Conservation (phyloP, 2,113 vertebrate species). For the Fukomys damarensis region DNA sequence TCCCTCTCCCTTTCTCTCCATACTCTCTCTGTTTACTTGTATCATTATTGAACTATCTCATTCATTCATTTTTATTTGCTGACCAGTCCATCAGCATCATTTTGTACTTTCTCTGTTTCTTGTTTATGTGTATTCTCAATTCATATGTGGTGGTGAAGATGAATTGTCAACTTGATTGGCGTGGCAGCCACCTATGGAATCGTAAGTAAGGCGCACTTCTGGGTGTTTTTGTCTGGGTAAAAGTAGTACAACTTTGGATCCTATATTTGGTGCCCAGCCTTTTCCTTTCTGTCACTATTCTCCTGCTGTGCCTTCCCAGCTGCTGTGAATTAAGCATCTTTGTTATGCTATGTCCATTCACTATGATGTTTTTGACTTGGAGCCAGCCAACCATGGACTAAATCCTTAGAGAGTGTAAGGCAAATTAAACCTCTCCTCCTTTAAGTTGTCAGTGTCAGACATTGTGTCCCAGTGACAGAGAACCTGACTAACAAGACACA, state of each 20-base stretch:
- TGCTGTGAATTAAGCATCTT: not conserved
- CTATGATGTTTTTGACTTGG: not conserved
- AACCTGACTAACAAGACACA: not conserved
- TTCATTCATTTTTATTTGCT: not conserved
- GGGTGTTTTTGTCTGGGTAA: not conserved
- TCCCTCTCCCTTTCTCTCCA: not conserved
- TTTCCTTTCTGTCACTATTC: not conserved
- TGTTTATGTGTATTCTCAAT: not conserved
- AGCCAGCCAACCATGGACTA: not conserved
- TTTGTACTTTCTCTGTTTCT: not conserved
- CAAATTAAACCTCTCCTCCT: not conserved
- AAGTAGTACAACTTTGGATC: too few relatives aligned
- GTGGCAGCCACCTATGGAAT: not conserved
- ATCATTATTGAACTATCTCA: not conserved
- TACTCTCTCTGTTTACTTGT: too few relatives aligned
- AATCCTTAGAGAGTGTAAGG: not conserved
- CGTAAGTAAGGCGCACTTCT: not conserved
- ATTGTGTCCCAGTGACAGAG: not conserved
- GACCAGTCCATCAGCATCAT: rapidly evolving
- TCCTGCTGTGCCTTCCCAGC: not conserved
- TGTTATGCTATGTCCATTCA: not conserved
- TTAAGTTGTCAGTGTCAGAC: not conserved
- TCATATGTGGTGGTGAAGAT: not conserved
- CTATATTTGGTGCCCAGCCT: not conserved
- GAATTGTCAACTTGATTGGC: not conserved